These are phyloP conservation scores for Athrips mouffetella DNA, from an alignment of 2,888 invertebrate species.

Conservation along the genomic window DNA sequence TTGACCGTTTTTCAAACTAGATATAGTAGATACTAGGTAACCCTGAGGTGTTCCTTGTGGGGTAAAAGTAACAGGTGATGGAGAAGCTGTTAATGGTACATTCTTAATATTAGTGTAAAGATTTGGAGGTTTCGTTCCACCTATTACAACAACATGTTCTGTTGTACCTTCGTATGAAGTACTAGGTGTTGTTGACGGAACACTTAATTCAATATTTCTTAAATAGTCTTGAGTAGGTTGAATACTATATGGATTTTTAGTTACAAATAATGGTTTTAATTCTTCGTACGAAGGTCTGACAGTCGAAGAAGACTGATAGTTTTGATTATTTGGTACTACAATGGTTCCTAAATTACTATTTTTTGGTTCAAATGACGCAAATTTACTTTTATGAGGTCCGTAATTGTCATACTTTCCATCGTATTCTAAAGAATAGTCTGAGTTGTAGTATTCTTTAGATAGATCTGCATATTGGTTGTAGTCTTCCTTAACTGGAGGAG, in stretches of 20 bases:
- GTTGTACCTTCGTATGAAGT: constrained; percentile 37
- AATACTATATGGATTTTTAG: constrained; percentile 35
- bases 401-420: constrained; percentile 39
- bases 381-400: constrained; percentile 52
- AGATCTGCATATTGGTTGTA: constrained; percentile 45
- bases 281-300: constrained; percentile 38
- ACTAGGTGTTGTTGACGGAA: constrained; percentile 37
- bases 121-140: constrained; percentile 40
- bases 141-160: constrained; percentile 48
- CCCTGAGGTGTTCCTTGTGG: constrained; percentile 34
- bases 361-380: constrained; percentile 29
- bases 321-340: constrained; percentile 13
- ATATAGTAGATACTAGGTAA: constrained; percentile 56
- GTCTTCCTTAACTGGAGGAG: constrained; percentile 28
- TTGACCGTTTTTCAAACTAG: constrained; percentile 49
- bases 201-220: constrained; percentile 35
- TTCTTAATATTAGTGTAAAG: constrained; percentile 49
- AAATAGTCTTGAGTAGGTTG: constrained; percentile 28
- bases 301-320: constrained; percentile 5
- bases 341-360: constrained; percentile 21
- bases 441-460: constrained; percentile 56
- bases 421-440: constrained; percentile 55
- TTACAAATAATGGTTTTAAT: constrained; percentile 47
- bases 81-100: constrained; percentile 28
- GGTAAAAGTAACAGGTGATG: constrained; percentile 23